Evolutionary conservation across 2,113 vertebrate species (phyloP), one percentile per base, ranked within the genome.

Genomic region (Brachirus orientalis): DNA sequence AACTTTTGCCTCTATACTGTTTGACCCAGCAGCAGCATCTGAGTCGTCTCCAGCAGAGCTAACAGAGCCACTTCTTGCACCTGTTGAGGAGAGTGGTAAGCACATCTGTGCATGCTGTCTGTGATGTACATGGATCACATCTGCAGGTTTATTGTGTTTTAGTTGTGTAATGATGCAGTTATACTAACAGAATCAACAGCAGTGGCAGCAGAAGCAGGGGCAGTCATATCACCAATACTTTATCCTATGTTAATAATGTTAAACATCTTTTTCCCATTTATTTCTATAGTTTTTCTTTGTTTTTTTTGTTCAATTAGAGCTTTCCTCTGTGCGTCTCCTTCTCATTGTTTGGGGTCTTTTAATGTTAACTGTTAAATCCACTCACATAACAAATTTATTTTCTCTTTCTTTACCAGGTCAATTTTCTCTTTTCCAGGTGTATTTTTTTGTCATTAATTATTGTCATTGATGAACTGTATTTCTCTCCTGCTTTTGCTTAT

Each of bases 111-210:
- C 40, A 79, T 54, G 54, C 44, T 61, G 20, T 22, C 63, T 53
- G n/a, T 9, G 28, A 50, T 35, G 4, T 46, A 60, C 37, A 57
- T 55, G 67, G 28, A 9, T 47, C 18, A 47, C 37, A 17, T 48
- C 41, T 13, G 17, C 16, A 1, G 20, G 20, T n/a, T 36, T 74
- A 51, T 62, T 56, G 38, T 43, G 46, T 44, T 37, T 54, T 68
- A 65, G 82, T 45, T 48, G 28, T 16, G 62, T 4, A 22, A 72
- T 52, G 35, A 72, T 75, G 13, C 56, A 64, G 52, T 71, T 66
- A n/a, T 46, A 70, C 64, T 77, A 72, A 76, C 88, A 86, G 91
- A 89, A 78, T 68, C 84, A 13, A 8, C 70, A 65, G 54, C 73
- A 71, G 58, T 57, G 57, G 74, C 62, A 83, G 88, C n/a, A n/a